Conservation (phyloP, 2,113 vertebrate species). For the Platycercus adscitus region DNA sequence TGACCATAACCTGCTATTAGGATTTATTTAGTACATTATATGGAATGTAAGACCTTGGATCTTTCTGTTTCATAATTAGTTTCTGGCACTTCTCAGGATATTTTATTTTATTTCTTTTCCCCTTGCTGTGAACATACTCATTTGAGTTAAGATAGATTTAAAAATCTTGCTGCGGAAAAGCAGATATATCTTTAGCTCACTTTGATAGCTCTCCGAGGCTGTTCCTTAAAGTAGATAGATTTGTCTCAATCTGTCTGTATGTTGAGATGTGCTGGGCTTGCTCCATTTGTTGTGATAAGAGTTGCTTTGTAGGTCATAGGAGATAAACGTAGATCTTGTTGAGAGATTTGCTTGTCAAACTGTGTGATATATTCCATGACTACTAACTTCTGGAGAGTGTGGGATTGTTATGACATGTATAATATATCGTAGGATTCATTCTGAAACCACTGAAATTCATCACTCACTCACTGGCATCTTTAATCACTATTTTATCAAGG, state of each 20-base stretch:
- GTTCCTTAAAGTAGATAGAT: slow-evolving; percentile 55
- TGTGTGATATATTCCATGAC: slow-evolving; percentile 67
- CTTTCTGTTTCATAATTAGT: background rate
- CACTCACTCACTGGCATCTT: slow-evolving; percentile 43
- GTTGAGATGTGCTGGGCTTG: slow-evolving; percentile 56
- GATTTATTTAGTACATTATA: background rate
- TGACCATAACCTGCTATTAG: slow-evolving; percentile 11
- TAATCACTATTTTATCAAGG: slow-evolving; percentile 43
- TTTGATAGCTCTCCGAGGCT: slow-evolving; percentile 46
- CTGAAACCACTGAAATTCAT: slow-evolving; percentile 65
- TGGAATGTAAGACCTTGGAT: background rate
- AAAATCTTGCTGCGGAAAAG: slow-evolving; percentile 33
- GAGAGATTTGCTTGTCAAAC: slow-evolving; percentile 72
- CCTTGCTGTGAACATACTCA: background rate
- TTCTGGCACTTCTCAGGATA: background rate
- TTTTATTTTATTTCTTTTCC: fast-evolving
- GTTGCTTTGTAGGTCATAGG: slow-evolving; percentile 66
- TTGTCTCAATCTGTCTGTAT: slow-evolving; percentile 66
- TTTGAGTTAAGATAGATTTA: slow-evolving; percentile 46
- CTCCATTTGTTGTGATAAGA: slow-evolving; percentile 73
- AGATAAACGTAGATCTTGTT: slow-evolving; percentile 68
- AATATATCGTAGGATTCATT: slow-evolving; percentile 64
- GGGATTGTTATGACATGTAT: slow-evolving; percentile 73
- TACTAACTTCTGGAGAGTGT: slow-evolving; percentile 72
- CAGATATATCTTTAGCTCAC: slow-evolving; percentile 57